Percentiles rank a stretch among this genome's conserved stretches.
Evolutionary conservation across 2,797 vertebrate genomes (phyloP).

Genomic region (Pseudochromis fuscus): DNA sequence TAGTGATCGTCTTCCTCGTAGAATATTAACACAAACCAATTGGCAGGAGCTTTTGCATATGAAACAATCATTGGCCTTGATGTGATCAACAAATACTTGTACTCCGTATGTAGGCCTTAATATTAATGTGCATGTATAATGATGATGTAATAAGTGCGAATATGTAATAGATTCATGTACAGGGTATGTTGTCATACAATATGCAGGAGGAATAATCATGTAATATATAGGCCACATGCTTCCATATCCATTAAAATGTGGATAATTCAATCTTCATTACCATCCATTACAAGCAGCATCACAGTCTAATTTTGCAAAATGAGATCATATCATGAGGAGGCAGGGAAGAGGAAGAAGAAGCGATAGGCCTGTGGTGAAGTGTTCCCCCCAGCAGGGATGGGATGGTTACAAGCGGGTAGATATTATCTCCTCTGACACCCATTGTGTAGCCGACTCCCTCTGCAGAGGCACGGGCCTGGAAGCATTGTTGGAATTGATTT

Average conservation of each 20-base stretch:
- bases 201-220: constrained; percentile 31
- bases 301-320: constrained; percentile 66
- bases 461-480: constrained; percentile 55
- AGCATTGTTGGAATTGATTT: constrained; percentile 80
- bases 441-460: constrained; percentile 64
- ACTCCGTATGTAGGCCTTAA: neutral
- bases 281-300: constrained; percentile 54
- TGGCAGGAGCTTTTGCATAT: constrained; percentile 21
- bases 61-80: neutral
- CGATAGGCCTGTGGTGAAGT: constrained; percentile 56
- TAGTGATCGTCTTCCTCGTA: constrained; percentile 3
- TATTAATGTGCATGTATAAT: constrained; percentile 5
- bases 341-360: constrained; percentile 35
- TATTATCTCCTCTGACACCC: constrained; percentile 69
- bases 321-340: constrained; percentile 64
- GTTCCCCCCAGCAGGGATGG: constrained; percentile 41
- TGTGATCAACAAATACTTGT: constrained; percentile 7
- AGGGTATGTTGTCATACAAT: constrained; percentile 39
- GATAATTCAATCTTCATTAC: constrained; percentile 69
- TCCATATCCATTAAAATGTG: constrained; percentile 43
- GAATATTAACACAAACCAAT: constrained; percentile 33
- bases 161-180: constrained; percentile 2
- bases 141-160: constrained; percentile 12
- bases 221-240: constrained; percentile 28
- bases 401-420: constrained; percentile 63